phyloP scores from a whole-genome alignment of 1,140 invertebrate genomes.

The Rhyacophila brunnea region DNA sequence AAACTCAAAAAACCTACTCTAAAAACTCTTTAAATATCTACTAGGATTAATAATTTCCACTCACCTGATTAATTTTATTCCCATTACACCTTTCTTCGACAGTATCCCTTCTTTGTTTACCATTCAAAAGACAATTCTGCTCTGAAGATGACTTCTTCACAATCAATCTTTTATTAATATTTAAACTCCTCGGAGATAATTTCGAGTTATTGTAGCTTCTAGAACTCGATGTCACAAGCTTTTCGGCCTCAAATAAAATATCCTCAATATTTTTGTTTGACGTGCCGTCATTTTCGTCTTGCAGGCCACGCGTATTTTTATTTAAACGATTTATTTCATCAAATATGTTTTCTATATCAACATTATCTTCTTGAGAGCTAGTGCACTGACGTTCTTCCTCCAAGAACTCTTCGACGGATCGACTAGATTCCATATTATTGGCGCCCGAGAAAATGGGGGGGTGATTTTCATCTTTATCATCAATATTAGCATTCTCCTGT shows the following conservation, averaged over 20 bases:
- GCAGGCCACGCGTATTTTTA: background rate
- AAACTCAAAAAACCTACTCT: too few species aligned
- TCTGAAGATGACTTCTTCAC: background rate
- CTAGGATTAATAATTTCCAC: too few species aligned
- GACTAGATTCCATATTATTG: slow-evolving; percentile 14
- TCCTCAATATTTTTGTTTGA: slow-evolving; percentile 27
- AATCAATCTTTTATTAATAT: background rate
- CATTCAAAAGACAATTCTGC: too few species aligned
- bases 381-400: slow-evolving; percentile 15
- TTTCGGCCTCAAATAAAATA: slow-evolving; percentile 24
- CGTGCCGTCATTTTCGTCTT: background rate
- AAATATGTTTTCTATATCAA: slow-evolving; percentile 23
- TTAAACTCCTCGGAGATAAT: background rate
- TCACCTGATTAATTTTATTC: too few species aligned
- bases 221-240: slow-evolving; percentile 6
- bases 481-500: too few species aligned
- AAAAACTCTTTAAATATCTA: too few species aligned
- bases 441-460: too few species aligned
- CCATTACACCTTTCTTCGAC: too few species aligned
- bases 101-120: too few species aligned
- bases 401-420: slow-evolving; percentile 24
- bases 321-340: slow-evolving; percentile 25
- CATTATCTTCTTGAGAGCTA: slow-evolving; percentile 2
- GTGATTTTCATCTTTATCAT: too few species aligned
- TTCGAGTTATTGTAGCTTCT: background rate